phyloP scores from a whole-genome alignment of 2,797 vertebrate genomes.

The Malacoctenus gilli region DNA sequence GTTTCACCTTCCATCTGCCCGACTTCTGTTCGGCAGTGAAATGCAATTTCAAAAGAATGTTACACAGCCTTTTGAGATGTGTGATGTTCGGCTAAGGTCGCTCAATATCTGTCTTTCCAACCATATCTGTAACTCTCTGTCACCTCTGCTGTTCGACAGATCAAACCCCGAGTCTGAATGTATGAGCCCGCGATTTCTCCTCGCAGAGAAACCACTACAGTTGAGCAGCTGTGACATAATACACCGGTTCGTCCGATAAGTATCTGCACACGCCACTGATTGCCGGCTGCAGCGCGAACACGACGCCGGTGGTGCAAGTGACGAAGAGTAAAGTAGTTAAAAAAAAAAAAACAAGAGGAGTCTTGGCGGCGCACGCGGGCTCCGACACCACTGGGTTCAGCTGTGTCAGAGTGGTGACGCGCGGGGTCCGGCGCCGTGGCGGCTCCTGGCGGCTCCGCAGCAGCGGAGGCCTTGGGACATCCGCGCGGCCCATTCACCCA shows the following conservation, averaged over 20 bases:
- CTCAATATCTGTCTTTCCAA: constrained; percentile 28
- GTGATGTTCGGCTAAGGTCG: constrained; percentile 20
- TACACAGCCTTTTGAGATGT: constrained; percentile 9
- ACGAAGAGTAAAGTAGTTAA: constrained; percentile 13
- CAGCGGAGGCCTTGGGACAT: constrained; percentile 77
- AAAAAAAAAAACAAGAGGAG: too few relatives aligned
- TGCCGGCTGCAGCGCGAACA: background rate
- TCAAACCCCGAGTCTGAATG: constrained; percentile 25
- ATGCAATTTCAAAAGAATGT: constrained; percentile 38
- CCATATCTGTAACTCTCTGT: constrained; percentile 16
- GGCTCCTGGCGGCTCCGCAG: constrained; percentile 72
- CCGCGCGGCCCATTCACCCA: constrained; percentile 76
- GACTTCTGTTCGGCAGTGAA: constrained; percentile 21
- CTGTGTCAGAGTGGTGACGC: constrained; percentile 32
- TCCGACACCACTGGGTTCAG: constrained; percentile 37
- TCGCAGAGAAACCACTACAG: constrained; percentile 9
- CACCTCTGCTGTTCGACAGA: constrained; percentile 25
- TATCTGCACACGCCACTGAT: constrained; percentile 12
- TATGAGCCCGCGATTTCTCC: constrained; percentile 13
- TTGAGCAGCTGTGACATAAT: constrained; percentile 8
- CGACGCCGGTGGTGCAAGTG: constrained; percentile 6
- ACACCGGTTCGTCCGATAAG: background rate
- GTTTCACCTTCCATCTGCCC: constrained; percentile 11
- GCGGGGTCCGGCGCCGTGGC: constrained; percentile 48
- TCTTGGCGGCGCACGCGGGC: too few relatives aligned